Conservation (phyloP, 2,797 vertebrate genomes). For the Argentina silus region DNA sequence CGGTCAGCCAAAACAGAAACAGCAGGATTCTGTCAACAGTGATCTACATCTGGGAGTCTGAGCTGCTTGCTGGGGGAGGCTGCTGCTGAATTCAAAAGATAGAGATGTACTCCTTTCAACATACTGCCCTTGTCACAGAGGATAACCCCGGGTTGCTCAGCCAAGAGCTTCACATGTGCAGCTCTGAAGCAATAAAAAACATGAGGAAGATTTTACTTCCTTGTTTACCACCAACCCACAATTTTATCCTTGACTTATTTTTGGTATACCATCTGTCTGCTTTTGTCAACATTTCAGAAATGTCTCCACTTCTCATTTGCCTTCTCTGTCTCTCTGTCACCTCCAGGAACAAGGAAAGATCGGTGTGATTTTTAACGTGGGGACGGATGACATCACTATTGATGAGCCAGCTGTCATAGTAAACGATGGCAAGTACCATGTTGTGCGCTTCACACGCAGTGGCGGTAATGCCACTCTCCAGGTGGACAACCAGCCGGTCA, state of each 20-base stretch:
- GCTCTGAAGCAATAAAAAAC: background rate
- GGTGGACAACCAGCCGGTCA: slow-evolving; percentile 95
- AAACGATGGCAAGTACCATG: slow-evolving; percentile 94
- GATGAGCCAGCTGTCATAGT: slow-evolving; percentile 90
- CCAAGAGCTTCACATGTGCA: slow-evolving; percentile 17
- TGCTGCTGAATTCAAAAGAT: slow-evolving; percentile 61
- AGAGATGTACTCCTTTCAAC: slow-evolving; percentile 42
- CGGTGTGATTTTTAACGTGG: slow-evolving; percentile 93
- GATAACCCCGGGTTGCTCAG: slow-evolving; percentile 43
- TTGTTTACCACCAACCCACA: background rate
- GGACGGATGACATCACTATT: slow-evolving; percentile 93
- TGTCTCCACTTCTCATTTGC: slow-evolving; percentile 7
- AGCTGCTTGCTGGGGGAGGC: slow-evolving; percentile 48
- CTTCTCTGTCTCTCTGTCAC: slow-evolving; percentile 14
- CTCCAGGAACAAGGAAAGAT: slow-evolving; percentile 92
- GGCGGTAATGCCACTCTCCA: slow-evolving; percentile 95
- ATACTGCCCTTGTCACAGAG: slow-evolving; percentile 55
- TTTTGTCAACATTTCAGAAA: background rate
- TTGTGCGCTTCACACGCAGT: slow-evolving; percentile 94
- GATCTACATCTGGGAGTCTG: slow-evolving; percentile 69
- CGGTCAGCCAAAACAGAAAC: slow-evolving; percentile 69
- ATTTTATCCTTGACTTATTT: background rate
- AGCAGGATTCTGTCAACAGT: slow-evolving; percentile 73
- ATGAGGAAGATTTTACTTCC: background rate
- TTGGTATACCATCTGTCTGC: background rate